Base-by-base conservation (phyloP, 1,140 invertebrate species). In the Lasioglossum baleicum region DNA sequence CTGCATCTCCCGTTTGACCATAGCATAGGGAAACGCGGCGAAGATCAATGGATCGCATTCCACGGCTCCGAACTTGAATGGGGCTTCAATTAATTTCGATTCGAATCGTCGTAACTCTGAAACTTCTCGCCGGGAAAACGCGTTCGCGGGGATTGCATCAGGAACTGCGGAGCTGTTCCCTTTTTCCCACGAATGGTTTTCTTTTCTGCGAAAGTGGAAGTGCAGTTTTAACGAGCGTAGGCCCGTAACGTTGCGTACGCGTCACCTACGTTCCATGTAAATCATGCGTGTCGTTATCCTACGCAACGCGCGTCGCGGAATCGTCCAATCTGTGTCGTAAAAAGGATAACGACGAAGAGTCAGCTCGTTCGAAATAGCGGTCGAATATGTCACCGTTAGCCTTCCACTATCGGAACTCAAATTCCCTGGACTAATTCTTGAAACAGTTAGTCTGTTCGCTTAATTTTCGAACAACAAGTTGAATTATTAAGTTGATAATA, bases 191-290 rank as follows among this genome's bases (percentile, higher is more conserved):
- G 40, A 74, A 63, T 26, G 71, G 42, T 80, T 66, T 73, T 80
- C 77, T 80, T 80, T 80, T 60, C 76, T 81, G 72, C 65, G 60
- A 74, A 84, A 81, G 80, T 75, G 61, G 40, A 76, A 66, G 82
- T 48, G 61, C 65, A 70, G 56, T 44, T 85, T 79, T 82, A 85
- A 85, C 75, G 75, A 75, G 83, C 80, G 84, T 85, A 82, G 84
- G 84, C 83, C 44, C 56, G 69, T 42, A 66, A 71, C 75, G 64
- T 81, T 84, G 82, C 83, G 51, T 58, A 84, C 56, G 44, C 44
- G 26, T 85, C 74, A 84, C 84, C 79, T 81, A 85, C 83, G 64
- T 79, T 15, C 22, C 53, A 22, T 53, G 73, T 72, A 74, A 75
- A 82, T 79, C 35, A 35, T 26, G 63, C 60, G 31, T 58, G 75